A percentile compares a stretch with the other conserved stretches of the same genome.
Conservation (phyloP, 2,797 vertebrate species). For the Pogonophryne albipinna region DNA sequence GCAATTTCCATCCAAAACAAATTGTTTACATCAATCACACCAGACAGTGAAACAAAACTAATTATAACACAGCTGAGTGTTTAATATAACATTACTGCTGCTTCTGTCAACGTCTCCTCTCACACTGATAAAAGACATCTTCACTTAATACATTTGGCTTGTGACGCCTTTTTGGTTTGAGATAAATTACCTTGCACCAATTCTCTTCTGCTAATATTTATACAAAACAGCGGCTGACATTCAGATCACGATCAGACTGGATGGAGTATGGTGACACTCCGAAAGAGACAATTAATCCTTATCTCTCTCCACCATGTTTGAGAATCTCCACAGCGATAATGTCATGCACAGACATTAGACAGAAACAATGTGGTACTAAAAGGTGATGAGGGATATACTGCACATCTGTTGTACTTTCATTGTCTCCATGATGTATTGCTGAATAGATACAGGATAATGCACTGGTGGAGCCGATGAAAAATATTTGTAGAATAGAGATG, state of each 20-base stretch:
- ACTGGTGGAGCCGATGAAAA: constrained; percentile 26
- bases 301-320: constrained; percentile 13
- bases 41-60: constrained; percentile 21
- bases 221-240: constrained; percentile 12
- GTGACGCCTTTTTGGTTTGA: constrained; percentile 22
- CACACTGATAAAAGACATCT: not conserved
- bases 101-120: constrained; percentile 6
- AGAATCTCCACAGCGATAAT: constrained; percentile 15
- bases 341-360: constrained; percentile 18
- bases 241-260: constrained; percentile 25
- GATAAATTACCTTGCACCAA: constrained; percentile 23
- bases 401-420: constrained; percentile 9
- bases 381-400: constrained; percentile 31
- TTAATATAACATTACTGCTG: constrained; percentile 18
- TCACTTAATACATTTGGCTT: constrained; percentile 1
- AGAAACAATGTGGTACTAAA: constrained; percentile 20
- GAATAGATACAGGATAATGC: constrained; percentile 5
- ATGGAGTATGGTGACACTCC: constrained; percentile 1
- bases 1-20: constrained; percentile 24
- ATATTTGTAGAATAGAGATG: constrained; percentile 23
- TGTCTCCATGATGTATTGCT: constrained; percentile 28
- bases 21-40: constrained; percentile 47
- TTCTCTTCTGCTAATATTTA: constrained; percentile 23
- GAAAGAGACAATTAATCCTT: constrained; percentile 44
- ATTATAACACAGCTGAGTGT: constrained; percentile 35